Conservation (phyloP, 2,113 vertebrate species). For the Pomatorhinus ruficollis region DNA sequence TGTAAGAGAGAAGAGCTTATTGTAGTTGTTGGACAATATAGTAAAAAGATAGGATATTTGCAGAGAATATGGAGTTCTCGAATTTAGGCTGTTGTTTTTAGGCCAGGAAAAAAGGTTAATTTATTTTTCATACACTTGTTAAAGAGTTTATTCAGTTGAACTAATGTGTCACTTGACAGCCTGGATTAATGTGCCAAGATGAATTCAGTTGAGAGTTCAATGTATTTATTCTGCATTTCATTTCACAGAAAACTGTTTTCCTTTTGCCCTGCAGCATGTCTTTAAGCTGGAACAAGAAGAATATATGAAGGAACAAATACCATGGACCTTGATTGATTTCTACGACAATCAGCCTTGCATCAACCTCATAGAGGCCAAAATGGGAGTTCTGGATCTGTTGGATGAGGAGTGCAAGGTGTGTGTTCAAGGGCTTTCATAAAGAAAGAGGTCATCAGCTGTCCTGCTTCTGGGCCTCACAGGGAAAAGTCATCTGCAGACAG, state of each 20-base stretch:
- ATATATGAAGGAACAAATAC: slow-evolving; percentile 98
- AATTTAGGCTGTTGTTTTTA: slow-evolving; percentile 7
- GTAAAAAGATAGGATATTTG: background rate
- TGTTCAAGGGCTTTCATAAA: background rate
- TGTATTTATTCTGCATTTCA: slow-evolving; percentile 5
- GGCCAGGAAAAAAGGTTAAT: slow-evolving; percentile 6
- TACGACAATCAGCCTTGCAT: slow-evolving; percentile 99
- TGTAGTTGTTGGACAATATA: background rate
- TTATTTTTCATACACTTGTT: slow-evolving; percentile 8
- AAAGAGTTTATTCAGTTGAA: background rate
- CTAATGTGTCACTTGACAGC: background rate
- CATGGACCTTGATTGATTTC: slow-evolving; percentile 98
- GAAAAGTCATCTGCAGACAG: background rate
- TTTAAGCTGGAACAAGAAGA: slow-evolving; percentile 99
- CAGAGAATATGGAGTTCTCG: background rate
- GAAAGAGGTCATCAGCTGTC: background rate
- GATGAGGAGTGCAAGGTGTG: slow-evolving; percentile 96
- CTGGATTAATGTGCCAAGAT: background rate
- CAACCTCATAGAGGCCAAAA: slow-evolving; percentile 97
- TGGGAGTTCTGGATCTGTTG: slow-evolving; percentile 93
- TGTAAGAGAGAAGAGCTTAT: background rate
- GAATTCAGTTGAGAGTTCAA: background rate
- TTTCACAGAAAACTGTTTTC: slow-evolving; percentile 18
- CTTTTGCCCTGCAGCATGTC: slow-evolving; percentile 83
- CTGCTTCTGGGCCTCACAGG: background rate